Base-by-base conservation (phyloP, 2,888 invertebrate species). In the Chalcis sispes region DNA sequence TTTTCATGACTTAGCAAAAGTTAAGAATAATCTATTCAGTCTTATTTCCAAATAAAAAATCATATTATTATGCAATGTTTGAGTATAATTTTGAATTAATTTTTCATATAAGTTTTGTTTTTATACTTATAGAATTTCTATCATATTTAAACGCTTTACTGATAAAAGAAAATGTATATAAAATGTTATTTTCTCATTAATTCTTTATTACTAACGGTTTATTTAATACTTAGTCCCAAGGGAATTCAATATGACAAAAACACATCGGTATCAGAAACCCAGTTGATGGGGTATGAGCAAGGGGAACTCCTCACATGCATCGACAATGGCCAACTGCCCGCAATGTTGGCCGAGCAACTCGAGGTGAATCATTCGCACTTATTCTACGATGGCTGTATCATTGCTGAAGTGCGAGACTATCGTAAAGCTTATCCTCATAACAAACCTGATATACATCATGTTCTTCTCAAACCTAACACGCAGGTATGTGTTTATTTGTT, bases 331-430 rank as follows among this genome's bases (percentile, higher is more conserved):
- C 95, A 97, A 90, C 90, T 98, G 86, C 98, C 98, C 64, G 95
- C 96, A 77, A 93, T 95, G 85, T 91, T 98, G 74, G 91, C 96
- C 78, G 96, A 97, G 88, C 90, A 97, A 81, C 90, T 98, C 77
- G 96, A 96, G 87, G 91, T 93, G 8, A 94, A 95, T 86, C 93
- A 95, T 86, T 94, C 95, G 66, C 94, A 95, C 89, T 91, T 98
- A 77, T 95, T 96, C 90, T 96, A 97, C 89, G 95, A 94, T 82
- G 97, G 97, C 79, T 96, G 97, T 90, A 94, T 98, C 79, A 95
- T 97, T 87, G 95, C 95, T 82, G 96, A 97, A 91, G 93, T 98
- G 83, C 92, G 96, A 85, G 97, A 98, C 89, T 96, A 95, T 88
- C 92, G 97, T 86, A 95, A 94, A 90, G 93, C 93, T 81, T 94